These are phyloP conservation scores for Dendrolimus pini DNA, from an alignment of 2,888 invertebrate species.

Conservation along the genomic window DNA sequence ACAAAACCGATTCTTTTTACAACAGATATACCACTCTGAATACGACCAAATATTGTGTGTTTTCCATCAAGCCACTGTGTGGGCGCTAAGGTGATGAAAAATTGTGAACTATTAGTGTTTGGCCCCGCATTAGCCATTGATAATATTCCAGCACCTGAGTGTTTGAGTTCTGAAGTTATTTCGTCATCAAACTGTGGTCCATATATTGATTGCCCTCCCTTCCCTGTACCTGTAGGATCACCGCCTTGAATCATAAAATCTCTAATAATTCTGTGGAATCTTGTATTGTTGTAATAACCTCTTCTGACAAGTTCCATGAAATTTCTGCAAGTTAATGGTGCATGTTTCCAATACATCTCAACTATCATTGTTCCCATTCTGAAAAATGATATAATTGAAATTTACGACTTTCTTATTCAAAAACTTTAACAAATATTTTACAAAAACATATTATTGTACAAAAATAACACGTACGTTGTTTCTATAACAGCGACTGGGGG, in stretches of 20 bases:
- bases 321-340: constrained; percentile 97
- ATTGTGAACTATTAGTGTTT: constrained; percentile 97
- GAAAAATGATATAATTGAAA: constrained; percentile 9
- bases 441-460: neutral
- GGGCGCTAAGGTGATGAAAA: constrained; percentile 97
- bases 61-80: constrained; percentile 99
- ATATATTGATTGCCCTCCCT: constrained; percentile 98
- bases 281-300: constrained; percentile 97
- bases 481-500: constrained; percentile 89
- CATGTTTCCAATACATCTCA: constrained; percentile 99
- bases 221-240: constrained; percentile 97
- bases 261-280: constrained; percentile 96
- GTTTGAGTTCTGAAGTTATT: constrained; percentile 94
- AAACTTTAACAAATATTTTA: neutral
- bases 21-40: constrained; percentile 92
- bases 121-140: constrained; percentile 99
- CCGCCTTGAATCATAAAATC: constrained; percentile 97
- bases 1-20: constrained; percentile 95
- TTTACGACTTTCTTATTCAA: neutral
- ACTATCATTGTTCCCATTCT: constrained; percentile 95
- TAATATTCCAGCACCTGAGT: constrained; percentile 92
- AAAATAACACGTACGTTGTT: constrained; percentile 82
- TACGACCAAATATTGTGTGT: constrained; percentile 96
- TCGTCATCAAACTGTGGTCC: constrained; percentile 97
- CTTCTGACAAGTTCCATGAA: constrained; percentile 95